Evolutionary conservation across 2,888 invertebrate species (phyloP).

Genomic region (Nomada ruficornis): DNA sequence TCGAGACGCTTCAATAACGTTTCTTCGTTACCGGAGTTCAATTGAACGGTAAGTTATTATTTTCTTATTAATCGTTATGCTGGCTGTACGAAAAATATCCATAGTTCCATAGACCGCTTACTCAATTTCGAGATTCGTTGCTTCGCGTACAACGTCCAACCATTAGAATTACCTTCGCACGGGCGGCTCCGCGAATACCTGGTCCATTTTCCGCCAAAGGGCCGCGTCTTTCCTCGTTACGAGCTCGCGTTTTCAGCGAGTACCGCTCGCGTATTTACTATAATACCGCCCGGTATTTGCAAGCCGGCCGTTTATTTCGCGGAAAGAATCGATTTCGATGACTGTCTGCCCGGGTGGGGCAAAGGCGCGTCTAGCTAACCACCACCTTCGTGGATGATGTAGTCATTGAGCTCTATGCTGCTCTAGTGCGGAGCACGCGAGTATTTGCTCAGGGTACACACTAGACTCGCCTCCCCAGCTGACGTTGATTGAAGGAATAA

Average conservation of each 20-base stretch:
- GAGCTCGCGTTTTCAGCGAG: not conserved
- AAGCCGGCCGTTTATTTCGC: slow-evolving; percentile 60
- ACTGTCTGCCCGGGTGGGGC: slow-evolving; percentile 70
- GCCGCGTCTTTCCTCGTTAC: slow-evolving; percentile 8
- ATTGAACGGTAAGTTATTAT: too few species aligned
- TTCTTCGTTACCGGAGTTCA: too few species aligned
- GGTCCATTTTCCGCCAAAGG: not conserved
- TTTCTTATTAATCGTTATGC: too few species aligned
- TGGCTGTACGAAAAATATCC: too few species aligned
- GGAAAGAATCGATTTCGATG: slow-evolving; percentile 74
- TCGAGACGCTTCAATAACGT: not conserved
- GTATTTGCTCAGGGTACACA: slow-evolving; percentile 83
- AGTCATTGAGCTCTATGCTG: slow-evolving; percentile 82
- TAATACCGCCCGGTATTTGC: slow-evolving; percentile 55
- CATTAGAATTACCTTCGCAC: not conserved
- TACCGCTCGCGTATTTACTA: slow-evolving; percentile 42
- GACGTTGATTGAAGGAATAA: slow-evolving; percentile 85
- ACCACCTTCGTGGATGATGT: slow-evolving; percentile 79
- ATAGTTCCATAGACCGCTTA: too few species aligned
- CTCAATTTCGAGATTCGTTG: not conserved
- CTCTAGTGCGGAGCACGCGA: slow-evolving; percentile 79
- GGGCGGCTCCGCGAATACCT: not conserved
- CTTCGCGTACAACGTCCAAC: not conserved
- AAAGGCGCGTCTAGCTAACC: slow-evolving; percentile 77
- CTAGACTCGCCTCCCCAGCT: slow-evolving; percentile 83